Evolutionary conservation across 1,140 invertebrate species (phyloP), one percentile per base, ranked within the genome.

Genomic region (Dryas iulia): DNA sequence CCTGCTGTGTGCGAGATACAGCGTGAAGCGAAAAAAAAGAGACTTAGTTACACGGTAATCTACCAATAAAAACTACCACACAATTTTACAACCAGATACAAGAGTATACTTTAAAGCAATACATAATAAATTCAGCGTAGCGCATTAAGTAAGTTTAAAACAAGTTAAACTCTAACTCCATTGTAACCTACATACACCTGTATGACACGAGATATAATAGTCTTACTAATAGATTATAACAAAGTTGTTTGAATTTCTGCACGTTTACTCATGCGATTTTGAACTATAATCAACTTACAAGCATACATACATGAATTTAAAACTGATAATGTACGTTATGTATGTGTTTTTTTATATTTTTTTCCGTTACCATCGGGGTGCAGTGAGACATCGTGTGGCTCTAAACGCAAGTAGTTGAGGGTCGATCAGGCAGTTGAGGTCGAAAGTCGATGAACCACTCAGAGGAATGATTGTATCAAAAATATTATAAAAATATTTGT

Each of bases 181-280:
- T 14, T 47, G 14, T 14, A 47, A 47, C 35, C 35, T 0, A 47
- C 35, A 47, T 8, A 47, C 35, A 47, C 14, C 14, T 47, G 35
- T 47, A 47, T 47, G 35, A 47, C 35, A 47, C 35, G 35, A 14
- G 6, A 5, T 35, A 60, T 39, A 33, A 35, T 33, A 26, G 33
- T 25, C 11, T 60, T 60, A 60, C n/a, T 47, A 60, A 60, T 60
- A 60, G 59, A 60, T 60, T 60, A 60, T 47, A 60, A 25, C 31
- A 24, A 26, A 12, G 14, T 47, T 47, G 35, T 47, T 47, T 47
- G 35, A 7, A 47, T 47, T 47, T 18, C 35, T 47, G 14, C 14
- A 21, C 35, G 35, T 14, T 47, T 47, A 47, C 14, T n/a, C 35
- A 47, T 39, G 25, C 3, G 30, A 14, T 59, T 59, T 33, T 24